Evolutionary conservation across 2,797 vertebrate genomes (phyloP), one percentile per base, ranked within the genome.

Genomic region (Fistularia tabacaria): DNA sequence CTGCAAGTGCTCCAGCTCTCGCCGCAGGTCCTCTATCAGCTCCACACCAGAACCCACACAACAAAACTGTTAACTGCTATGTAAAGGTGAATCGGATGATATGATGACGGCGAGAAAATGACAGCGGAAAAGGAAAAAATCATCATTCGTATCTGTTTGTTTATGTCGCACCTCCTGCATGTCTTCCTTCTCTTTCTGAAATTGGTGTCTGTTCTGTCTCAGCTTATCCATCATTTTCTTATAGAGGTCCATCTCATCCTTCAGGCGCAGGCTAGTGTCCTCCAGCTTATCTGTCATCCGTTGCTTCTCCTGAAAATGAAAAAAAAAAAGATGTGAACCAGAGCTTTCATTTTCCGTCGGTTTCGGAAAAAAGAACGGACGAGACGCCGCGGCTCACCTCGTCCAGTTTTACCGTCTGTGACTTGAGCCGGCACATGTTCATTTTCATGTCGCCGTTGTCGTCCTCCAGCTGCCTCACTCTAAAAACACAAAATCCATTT

Each of bases 151-250:
- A 10, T 49, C 47, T 57, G 3, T 50, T 49, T 59, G 12, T 12
- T 15, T 15, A 37, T 51, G 8, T 65, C 90, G 62, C 41, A 97
- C 97, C 94, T 98, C 96, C 76, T 98, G 96, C 0, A 95, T 98
- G 5, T 93, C 93, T 40, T 98, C 94, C 60, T 94, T 93, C 81
- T 99, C 97, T 77, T 92, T 94, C 81, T 98, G 95, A 76, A 95
- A 96, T 66, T 98, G 92, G 0, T 93, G 89, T 50, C 95, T 88
- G 85, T 94, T 98, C 85, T 97, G 94, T 25, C 92, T 85, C 79
- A 99, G 86, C 77, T 98, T 98, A 82, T 98, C 96, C 95, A 97
- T 97, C 95, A 99, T 93, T 76, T 95, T 97, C 80, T 91, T 94
- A 87, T 98, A 97, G 55, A 99, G 84, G 72, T 98, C 95, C 93